phyloP scores from a whole-genome alignment of 2,113 vertebrate genomes.

The Rhegmatorhina hoffmannsi region DNA sequence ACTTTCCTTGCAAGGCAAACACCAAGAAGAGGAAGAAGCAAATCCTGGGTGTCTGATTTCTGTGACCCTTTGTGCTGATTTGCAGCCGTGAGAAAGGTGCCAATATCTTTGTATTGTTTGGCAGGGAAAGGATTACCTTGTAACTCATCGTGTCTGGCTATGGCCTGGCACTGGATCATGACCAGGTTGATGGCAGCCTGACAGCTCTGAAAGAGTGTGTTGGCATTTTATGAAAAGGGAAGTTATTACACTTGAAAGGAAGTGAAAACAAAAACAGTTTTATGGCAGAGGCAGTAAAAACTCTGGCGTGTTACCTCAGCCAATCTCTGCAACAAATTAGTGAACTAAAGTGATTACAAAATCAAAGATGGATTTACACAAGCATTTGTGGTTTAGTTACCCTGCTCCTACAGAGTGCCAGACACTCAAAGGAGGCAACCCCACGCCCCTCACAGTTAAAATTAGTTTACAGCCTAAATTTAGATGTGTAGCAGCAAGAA shows the following conservation, averaged over 20 bases:
- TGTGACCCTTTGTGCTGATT: slow-evolving; percentile 32
- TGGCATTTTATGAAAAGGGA: slow-evolving; percentile 68
- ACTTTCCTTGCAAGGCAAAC: slow-evolving; percentile 1
- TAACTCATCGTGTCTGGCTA: slow-evolving; percentile 61
- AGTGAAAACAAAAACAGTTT: slow-evolving; percentile 64
- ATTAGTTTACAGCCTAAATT: slow-evolving; percentile 53
- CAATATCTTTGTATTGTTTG: slow-evolving; percentile 57
- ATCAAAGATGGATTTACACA: slow-evolving; percentile 58
- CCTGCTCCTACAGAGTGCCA: background rate
- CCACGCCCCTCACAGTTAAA: slow-evolving; percentile 13
- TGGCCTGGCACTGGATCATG: slow-evolving; percentile 53
- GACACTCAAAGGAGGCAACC: background rate
- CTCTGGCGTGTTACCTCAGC: slow-evolving; percentile 22
- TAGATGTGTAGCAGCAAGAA: slow-evolving; percentile 37
- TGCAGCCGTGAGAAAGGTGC: slow-evolving; percentile 44
- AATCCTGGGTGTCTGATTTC: slow-evolving; percentile 37
- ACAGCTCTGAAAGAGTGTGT: slow-evolving; percentile 57
- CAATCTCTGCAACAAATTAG: slow-evolving; percentile 59
- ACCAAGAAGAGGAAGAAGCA: slow-evolving; percentile 4
- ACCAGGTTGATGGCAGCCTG: slow-evolving; percentile 59
- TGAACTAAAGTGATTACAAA: slow-evolving; percentile 52
- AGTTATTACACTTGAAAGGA: slow-evolving; percentile 69
- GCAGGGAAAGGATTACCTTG: slow-evolving; percentile 47
- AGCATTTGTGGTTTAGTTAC: slow-evolving; percentile 24
- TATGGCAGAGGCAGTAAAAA: slow-evolving; percentile 61